Conservation (phyloP, 2,888 invertebrate genomes). For the Mactromeris polynyma region DNA sequence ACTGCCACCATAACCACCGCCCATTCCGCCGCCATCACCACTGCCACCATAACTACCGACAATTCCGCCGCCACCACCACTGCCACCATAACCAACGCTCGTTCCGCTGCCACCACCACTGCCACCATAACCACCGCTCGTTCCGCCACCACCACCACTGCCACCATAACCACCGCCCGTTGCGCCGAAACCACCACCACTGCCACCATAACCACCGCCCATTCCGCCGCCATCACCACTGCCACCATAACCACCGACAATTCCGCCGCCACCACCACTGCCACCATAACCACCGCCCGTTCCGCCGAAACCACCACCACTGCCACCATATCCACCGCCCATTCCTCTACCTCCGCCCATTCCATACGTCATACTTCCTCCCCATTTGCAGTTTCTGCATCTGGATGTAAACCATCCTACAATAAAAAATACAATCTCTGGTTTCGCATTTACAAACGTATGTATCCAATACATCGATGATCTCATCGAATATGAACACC, state of each 20-base stretch:
- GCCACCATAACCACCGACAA: not conserved
- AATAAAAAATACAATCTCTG: too few species aligned
- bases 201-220: not conserved
- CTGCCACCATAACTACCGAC: not conserved
- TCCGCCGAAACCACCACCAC: not conserved
- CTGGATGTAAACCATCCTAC: not conserved
- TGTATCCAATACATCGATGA: too few species aligned
- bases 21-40: not conserved
- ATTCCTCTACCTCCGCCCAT: not conserved
- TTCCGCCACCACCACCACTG: not conserved
- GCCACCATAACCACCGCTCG: not conserved
- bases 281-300: not conserved
- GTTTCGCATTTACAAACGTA: too few species aligned
- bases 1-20: too few species aligned
- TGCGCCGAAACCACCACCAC: not conserved
- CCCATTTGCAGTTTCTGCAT: not conserved
- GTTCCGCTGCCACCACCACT: not conserved
- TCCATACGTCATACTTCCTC: not conserved
- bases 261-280: not conserved
- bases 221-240: not conserved
- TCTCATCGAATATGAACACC: too few species aligned
- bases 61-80: not conserved
- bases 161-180: not conserved
- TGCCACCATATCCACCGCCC: not conserved
- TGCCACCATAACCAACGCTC: not conserved